Evolutionary conservation across 2,888 invertebrate genomes (phyloP), one percentile per base, ranked within the genome.

Genomic region (Heteromurus nitidus): DNA sequence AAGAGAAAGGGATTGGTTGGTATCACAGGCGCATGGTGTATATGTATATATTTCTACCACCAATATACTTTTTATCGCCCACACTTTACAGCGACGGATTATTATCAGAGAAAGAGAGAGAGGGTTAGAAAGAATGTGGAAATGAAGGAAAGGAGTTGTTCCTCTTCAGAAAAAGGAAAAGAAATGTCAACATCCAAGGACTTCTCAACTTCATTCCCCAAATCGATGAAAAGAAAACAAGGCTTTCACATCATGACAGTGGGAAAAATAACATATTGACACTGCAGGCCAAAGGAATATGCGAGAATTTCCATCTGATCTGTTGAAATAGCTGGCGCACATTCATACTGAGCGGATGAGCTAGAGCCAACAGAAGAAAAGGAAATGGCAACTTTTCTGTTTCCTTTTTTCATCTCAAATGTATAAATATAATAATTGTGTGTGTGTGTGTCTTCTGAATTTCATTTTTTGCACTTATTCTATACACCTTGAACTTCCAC

Each of bases 221-320:
- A 75, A 75, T 75, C 75, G 67, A 75, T 75, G 75, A 67, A 75
- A 75, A 75, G 75, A 75, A 75, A 75, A 75, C 75, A 75, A 75
- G 75, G 55, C 67, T 75, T 75, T 75, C 67, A 75, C 75, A 75
- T 75, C 75, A 75, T 53, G 58, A 68, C 75, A 75, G 75, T 75
- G 75, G 75, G 75, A 75, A 75, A 74, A 75, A 75, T 75, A 67
- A 67, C 75, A 75, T 75, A 75, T 68, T 75, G 75, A 58, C 67
- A 75, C 53, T 44, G 67, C 64, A 36, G 53, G 31, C 9, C 31
- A 68, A 31, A 50, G 18, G 50, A 30, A 68, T 9, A 42, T 62
- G 16, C 36, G 30, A 68, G n/a, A 68, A 44, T 44, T 62, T 64
- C 47, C 44, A 11, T 65, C 26, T 68, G 50, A 47, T 68, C 44